Percentiles rank a stretch among this genome's conserved stretches.
These are phyloP conservation scores for Prolemur simus DNA, from an alignment of 2,113 vertebrate species.

Conservation along the genomic window DNA sequence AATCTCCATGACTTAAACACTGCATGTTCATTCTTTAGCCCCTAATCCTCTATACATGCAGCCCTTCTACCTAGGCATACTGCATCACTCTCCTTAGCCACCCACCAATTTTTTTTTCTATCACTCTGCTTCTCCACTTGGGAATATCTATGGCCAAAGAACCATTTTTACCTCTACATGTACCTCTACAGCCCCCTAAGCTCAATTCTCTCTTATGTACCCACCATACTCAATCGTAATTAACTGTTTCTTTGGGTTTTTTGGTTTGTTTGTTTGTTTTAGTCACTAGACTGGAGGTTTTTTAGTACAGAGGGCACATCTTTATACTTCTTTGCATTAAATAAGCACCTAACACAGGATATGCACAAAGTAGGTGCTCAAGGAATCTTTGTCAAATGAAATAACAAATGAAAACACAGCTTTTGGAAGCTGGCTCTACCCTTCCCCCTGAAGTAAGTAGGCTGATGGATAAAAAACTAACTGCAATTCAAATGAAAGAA, in stretches of 20 bases:
- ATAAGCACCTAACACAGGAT: background rate
- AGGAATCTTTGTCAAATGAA: background rate
- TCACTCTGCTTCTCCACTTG: background rate
- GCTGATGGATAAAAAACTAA: background rate
- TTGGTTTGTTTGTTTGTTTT: background rate
- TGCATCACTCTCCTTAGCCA: background rate
- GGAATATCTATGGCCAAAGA: background rate
- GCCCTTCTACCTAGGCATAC: background rate
- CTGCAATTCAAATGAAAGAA: background rate
- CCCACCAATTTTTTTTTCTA: background rate
- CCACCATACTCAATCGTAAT: background rate
- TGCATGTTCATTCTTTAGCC: background rate
- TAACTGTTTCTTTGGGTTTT: background rate
- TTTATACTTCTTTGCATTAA: background rate
- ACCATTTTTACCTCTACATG: background rate
- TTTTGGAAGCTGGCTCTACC: background rate
- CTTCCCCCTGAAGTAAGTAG: background rate
- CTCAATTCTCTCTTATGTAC: background rate
- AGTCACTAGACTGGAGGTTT: background rate
- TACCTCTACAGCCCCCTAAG: background rate
- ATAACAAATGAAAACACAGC: background rate
- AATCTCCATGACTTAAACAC: background rate
- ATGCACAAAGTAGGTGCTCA: background rate
- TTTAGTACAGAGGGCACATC: background rate
- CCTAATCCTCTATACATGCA: background rate